Percentiles rank a stretch among this genome's conserved stretches.
These are phyloP conservation scores for Caenorhabditis briggsae DNA, from an alignment of 1,140 invertebrate genomes.

Conservation along the genomic window DNA sequence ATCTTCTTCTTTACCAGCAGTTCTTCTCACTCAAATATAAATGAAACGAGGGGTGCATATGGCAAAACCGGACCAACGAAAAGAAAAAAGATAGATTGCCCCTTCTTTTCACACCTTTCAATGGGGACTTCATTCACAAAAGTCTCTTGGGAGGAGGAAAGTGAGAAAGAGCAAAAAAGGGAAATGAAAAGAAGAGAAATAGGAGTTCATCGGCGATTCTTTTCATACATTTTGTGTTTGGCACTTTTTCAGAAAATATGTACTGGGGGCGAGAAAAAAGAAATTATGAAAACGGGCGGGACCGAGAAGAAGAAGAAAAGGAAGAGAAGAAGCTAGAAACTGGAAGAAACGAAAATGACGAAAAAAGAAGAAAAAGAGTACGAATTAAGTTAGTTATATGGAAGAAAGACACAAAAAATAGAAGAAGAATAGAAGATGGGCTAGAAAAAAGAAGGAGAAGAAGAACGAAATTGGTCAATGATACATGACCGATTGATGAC, in stretches of 20 bases:
- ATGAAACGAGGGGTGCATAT: conserved; percentile 21
- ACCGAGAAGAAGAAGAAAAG: neutral
- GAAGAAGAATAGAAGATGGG: conserved; percentile 5
- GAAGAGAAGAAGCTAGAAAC: conserved; percentile 22
- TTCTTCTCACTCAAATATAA: conserved; percentile 37
- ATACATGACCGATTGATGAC: conserved; percentile 28
- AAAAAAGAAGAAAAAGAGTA: conserved; percentile 45
- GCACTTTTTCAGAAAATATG: conserved; percentile 41
- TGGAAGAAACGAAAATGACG: conserved; percentile 25
- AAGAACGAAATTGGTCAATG: conserved; percentile 41
- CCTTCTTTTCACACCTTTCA: conserved; percentile 47
- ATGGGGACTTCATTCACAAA: neutral
- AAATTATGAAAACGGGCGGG: conserved; percentile 37
- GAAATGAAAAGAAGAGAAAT: conserved; percentile 3
- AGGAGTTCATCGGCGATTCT: conserved; percentile 35
- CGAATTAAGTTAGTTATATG: conserved; percentile 53
- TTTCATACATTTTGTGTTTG: neutral
- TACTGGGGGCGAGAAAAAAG: neutral
- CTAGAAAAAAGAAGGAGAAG: conserved; percentile 1
- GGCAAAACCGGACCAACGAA: neutral
- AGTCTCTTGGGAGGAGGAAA: conserved; percentile 20
- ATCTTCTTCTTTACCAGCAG: neutral
- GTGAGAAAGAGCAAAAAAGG: neutral
- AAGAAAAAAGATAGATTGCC: neutral
- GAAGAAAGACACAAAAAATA: neutral